Evolutionary conservation across 2,888 invertebrate genomes (phyloP), one percentile per base, ranked within the genome.

Genomic region (Automeris io): DNA sequence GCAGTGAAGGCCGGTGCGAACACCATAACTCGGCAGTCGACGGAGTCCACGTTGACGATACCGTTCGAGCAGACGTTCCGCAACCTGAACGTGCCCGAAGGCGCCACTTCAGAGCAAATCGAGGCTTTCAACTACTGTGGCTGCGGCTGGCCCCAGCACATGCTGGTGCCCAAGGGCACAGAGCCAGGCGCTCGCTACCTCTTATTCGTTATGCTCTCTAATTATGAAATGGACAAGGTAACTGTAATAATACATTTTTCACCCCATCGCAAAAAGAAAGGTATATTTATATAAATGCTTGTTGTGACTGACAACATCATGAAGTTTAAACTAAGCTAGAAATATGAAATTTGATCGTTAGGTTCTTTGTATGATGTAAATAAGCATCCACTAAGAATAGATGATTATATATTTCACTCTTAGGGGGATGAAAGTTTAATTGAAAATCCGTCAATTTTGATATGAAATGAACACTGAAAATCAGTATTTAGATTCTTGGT

Each of bases 71-170:
- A 87, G 50, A 89, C 88, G 1, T 90, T 90, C 85, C 78, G 89
- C 31, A 85, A 88, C 57, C 65, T 90, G 35, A 76, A 82, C 2
- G 41, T 40, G 0, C 73, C 73, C 59, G 37, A 49, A 19, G 49
- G 72, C 58, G 57, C 77, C n/a, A 54, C 57, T 1, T 49, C 48
- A 8, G 25, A 43, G 1, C 42, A 48, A 12, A 65, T 76, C 2
- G 72, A 77, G 2, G 46, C 70, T 18, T 88, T 88, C 70, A 88
- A 89, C 70, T 89, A 75, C 79, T 91, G 91, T 71, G 90, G 90
- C 35, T 91, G 91, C 54, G 89, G 89, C 19, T 89, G 89, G 89
- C 89, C 89, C 0, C 88, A 89, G 42, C 89, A 90, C 61, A 82
- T 89, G 80, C 75, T 89, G 24, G 72, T 89, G 11, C 89, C 89